A percentile compares a stretch with the other conserved stretches of the same genome.
Conservation (phyloP, 2,113 vertebrate species). For the Taurulus bubalis region DNA sequence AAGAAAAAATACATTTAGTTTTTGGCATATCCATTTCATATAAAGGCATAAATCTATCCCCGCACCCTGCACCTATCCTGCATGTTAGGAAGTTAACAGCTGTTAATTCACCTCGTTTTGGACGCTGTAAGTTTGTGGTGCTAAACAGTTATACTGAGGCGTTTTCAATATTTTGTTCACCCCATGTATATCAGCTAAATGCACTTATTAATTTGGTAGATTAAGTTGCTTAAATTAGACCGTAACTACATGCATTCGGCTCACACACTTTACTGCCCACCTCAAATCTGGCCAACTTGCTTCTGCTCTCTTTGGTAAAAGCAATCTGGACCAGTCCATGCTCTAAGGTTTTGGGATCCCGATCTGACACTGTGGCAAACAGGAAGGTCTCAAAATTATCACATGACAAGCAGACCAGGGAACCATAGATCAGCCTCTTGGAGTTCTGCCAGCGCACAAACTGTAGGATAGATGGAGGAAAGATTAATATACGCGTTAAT, state of each 20-base stretch:
- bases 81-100: not conserved
- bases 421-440: slow-evolving; percentile 92
- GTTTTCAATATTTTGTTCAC: not conserved
- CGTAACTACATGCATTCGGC: not conserved
- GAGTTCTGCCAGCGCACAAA: slow-evolving; percentile 94
- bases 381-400: slow-evolving; percentile 93
- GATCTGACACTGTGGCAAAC: slow-evolving; percentile 91
- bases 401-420: slow-evolving; percentile 92
- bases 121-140: not conserved
- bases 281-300: slow-evolving; percentile 78
- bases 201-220: not conserved
- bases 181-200: not conserved
- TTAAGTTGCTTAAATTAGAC: not conserved
- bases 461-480: slow-evolving; percentile 53
- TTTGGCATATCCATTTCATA: not conserved
- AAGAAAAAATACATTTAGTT: not conserved
- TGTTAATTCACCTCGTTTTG: not conserved
- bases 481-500: not conserved
- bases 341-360: slow-evolving; percentile 81
- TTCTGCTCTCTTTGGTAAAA: slow-evolving; percentile 87
- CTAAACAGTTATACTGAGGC: not conserved
- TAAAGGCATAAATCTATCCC: not conserved
- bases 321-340: slow-evolving; percentile 86
- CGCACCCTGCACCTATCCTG: not conserved
- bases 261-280: slow-evolving; percentile 24